These are phyloP conservation scores for Caerostris darwini DNA, from an alignment of 1,140 invertebrate genomes.

Conservation along the genomic window DNA sequence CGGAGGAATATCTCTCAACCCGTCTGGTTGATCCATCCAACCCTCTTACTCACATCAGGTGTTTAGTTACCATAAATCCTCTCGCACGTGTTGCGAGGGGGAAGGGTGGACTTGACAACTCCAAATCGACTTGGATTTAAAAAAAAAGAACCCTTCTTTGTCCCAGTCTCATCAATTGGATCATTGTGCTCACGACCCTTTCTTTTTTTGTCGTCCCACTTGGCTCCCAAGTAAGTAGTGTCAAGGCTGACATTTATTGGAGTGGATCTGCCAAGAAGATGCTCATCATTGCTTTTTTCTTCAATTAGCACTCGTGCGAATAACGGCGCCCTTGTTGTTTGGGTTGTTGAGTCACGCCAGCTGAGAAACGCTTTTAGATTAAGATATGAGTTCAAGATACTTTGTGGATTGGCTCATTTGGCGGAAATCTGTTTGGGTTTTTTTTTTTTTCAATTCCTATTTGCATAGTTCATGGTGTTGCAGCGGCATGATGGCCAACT, in stretches of 20 bases:
- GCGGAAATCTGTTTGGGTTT: too few relatives aligned
- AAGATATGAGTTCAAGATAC: too few relatives aligned
- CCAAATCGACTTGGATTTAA: not conserved
- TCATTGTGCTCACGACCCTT: constrained; percentile 34
- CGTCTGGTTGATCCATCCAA: not conserved
- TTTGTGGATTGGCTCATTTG: too few relatives aligned
- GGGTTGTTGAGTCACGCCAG: not conserved
- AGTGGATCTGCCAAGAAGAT: constrained; percentile 3
- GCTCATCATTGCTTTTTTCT: not conserved
- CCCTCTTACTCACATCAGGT: not conserved
- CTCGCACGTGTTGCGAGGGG: not conserved
- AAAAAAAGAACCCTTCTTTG: too few relatives aligned
- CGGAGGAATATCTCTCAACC: not conserved
- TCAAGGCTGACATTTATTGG: constrained; percentile 64
- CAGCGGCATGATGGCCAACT: too few relatives aligned
- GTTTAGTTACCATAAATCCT: not conserved
- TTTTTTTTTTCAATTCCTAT: too few relatives aligned
- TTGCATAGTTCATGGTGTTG: too few relatives aligned
- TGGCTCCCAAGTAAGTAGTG: not conserved
- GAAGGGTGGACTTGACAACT: not conserved
- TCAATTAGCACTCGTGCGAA: not conserved
- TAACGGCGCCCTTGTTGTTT: not conserved
- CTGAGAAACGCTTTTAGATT: not conserved
- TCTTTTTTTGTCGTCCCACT: constrained; percentile 7
- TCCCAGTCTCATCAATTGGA: constrained; percentile 33